Percentiles rank a stretch among this genome's conserved stretches.
phyloP scores from a whole-genome alignment of 1,140 invertebrate genomes.

The Subanguina moxae region DNA sequence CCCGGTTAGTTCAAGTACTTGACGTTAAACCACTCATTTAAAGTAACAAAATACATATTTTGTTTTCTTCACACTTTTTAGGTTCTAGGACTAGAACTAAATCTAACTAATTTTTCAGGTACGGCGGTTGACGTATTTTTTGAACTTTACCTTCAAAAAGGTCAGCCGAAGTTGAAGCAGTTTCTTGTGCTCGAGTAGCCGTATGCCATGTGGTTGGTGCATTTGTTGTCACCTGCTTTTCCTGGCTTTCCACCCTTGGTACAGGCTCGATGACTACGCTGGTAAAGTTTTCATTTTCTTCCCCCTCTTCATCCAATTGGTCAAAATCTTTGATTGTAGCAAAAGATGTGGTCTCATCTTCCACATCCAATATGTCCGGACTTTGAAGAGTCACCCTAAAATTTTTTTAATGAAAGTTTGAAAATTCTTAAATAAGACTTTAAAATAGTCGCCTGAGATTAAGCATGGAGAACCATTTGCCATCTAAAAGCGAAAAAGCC shows the following conservation, averaged over 20 bases:
- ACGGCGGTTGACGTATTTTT: too few species aligned
- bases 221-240: neutral
- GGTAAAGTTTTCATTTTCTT: neutral
- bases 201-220: neutral
- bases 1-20: too few species aligned
- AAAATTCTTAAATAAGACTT: too few species aligned
- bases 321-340: neutral
- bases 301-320: neutral
- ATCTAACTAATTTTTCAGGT: too few species aligned
- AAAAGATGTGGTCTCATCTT: neutral
- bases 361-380: neutral
- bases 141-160: too few species aligned
- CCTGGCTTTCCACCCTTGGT: neutral
- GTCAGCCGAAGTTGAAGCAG: too few species aligned
- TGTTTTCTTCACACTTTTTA: too few species aligned
- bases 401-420: too few species aligned
- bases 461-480: conserved; percentile 3
- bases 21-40: too few species aligned
- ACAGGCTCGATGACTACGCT: neutral
- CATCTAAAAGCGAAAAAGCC: neutral
- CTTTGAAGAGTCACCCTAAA: neutral
- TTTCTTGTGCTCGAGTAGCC: neutral
- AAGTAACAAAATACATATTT: too few species aligned
- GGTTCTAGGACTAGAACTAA: too few species aligned
- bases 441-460: neutral